Conservation (phyloP, 2,113 vertebrate species). For the Corydoras maculifer region DNA sequence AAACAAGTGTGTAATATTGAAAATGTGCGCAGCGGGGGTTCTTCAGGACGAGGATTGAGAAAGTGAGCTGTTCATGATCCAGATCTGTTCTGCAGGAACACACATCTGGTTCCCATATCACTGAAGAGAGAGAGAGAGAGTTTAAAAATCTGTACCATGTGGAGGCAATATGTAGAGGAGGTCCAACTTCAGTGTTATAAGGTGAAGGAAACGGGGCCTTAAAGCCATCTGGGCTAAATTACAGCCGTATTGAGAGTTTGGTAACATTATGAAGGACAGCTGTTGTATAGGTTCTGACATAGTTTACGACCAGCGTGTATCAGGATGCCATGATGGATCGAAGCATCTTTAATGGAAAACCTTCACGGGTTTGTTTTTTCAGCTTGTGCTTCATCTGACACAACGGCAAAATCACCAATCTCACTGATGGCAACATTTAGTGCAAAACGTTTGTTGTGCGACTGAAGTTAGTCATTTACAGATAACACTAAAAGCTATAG, state of each 20-base stretch:
- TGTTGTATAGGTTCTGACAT: constrained; percentile 11
- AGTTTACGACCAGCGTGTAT: not conserved
- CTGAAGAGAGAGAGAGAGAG: not conserved
- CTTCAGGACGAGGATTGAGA: not conserved
- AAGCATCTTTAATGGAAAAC: no score
- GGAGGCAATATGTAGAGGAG: constrained; percentile 23
- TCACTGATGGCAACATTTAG: not conserved
- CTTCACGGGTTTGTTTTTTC: not conserved
- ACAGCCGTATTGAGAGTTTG: constrained; percentile 8
- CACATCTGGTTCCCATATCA: constrained; percentile 57
- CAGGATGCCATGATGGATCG: no score
- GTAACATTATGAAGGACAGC: constrained; percentile 16
- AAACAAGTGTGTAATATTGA: not conserved
- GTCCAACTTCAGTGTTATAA: constrained; percentile 7
- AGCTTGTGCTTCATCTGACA: not conserved
- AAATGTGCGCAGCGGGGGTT: not conserved
- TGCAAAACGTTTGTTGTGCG: no score
- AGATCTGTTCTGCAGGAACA: constrained; percentile 50
- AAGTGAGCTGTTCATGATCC: constrained; percentile 47
- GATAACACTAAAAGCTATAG: no score
- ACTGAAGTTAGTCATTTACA: no score
- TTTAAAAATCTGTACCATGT: constrained; percentile 39
- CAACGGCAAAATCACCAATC: not conserved
- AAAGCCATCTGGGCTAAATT: constrained; percentile 19
- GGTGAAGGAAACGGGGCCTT: constrained; percentile 13